Percentiles rank a stretch among this genome's conserved stretches.
Conservation (phyloP, 2,797 vertebrate species). For the Halcyon smyrnensis region DNA sequence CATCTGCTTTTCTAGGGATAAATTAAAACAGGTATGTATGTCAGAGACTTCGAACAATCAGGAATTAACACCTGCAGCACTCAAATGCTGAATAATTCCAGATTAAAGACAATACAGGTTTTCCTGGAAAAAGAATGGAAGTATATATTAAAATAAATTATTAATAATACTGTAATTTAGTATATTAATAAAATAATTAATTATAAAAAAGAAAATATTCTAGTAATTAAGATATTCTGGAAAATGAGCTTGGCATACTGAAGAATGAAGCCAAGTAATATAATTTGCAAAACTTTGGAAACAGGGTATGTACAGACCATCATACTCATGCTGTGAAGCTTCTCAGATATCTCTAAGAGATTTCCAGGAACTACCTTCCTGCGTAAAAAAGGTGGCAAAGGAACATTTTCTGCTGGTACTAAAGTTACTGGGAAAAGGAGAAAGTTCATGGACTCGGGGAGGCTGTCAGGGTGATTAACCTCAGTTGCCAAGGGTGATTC, state of each 20-base stretch:
- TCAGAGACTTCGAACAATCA: neutral
- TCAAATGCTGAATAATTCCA: neutral
- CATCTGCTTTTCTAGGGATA: neutral
- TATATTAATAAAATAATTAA: neutral
- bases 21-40: neutral
- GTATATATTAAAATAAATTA: neutral
- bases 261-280: neutral
- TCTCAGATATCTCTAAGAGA: neutral
- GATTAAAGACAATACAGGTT: neutral
- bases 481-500: neutral
- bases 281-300: neutral
- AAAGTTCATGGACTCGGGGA: neutral
- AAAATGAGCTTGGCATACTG: neutral
- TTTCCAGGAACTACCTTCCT: conserved; percentile 13
- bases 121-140: neutral
- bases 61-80: neutral
- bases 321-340: neutral
- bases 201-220: neutral
- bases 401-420: conserved; percentile 6
- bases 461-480: neutral
- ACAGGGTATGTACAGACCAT: neutral
- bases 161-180: neutral
- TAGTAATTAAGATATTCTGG: neutral
- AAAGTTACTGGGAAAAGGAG: neutral
- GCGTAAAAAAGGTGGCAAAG: neutral